Evolutionary conservation across 2,113 vertebrate genomes (phyloP).

Genomic region (Chinchilla lanigera): DNA sequence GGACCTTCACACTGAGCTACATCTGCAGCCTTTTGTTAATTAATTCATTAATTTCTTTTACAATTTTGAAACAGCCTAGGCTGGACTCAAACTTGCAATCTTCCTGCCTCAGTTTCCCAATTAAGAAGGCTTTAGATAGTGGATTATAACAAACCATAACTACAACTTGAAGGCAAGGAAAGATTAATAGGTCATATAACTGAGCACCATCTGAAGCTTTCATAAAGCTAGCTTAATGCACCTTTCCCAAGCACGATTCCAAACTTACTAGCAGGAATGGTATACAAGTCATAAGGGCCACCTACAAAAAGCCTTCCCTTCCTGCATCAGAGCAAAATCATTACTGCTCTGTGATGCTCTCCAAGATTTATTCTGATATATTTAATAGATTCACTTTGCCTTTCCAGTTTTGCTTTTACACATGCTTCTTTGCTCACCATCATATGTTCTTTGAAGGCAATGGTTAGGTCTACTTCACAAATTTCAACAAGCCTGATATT

Average conservation of each 20-base stretch:
- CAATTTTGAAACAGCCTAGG: not conserved
- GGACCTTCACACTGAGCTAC: not conserved
- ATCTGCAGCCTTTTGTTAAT: not conserved
- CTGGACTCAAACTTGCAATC: not conserved
- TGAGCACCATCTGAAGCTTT: not conserved
- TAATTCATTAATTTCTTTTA: not conserved
- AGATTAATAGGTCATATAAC: not conserved
- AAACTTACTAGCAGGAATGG: not conserved
- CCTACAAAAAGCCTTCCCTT: no score
- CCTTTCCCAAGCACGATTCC: not conserved
- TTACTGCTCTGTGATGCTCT: not conserved
- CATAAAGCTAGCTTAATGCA: not conserved
- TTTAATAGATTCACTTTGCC: not conserved
- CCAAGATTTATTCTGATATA: not conserved
- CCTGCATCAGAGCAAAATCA: not conserved
- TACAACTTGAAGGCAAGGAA: not conserved
- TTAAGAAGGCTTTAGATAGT: not conserved
- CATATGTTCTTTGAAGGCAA: not conserved
- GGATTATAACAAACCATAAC: not conserved
- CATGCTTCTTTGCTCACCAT: not conserved
- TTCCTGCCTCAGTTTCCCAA: not conserved
- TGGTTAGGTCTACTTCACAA: not conserved
- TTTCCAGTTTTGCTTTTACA: not conserved
- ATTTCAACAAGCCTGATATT: not conserved
- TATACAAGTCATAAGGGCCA: not conserved